Conservation (phyloP, 2,797 vertebrate genomes). For the Lates japonicus region DNA sequence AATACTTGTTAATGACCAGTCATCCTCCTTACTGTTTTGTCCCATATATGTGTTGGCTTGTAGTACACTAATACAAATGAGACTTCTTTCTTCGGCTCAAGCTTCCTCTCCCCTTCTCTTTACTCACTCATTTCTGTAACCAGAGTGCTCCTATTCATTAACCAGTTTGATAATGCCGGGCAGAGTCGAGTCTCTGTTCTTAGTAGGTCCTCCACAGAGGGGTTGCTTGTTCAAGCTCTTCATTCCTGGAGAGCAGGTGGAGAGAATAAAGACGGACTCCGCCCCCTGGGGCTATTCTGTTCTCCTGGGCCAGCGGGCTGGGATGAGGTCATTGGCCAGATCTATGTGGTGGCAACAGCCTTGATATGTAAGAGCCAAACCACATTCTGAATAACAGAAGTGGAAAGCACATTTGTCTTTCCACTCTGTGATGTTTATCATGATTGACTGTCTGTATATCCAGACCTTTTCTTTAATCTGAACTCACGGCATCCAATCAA, state of each 20-base stretch:
- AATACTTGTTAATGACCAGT: slow-evolving; percentile 33
- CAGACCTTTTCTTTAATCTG: too few species aligned
- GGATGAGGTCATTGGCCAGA: slow-evolving; percentile 64
- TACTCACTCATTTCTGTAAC: slow-evolving; percentile 43
- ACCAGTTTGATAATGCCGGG: slow-evolving; percentile 46
- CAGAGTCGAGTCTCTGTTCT: slow-evolving; percentile 61
- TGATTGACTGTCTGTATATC: slow-evolving; percentile 23
- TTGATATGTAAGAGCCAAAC: slow-evolving; percentile 32
- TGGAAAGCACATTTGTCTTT: too few species aligned
- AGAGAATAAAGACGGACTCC: slow-evolving; percentile 35
- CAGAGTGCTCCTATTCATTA: slow-evolving; percentile 50
- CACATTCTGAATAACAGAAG: too few species aligned
- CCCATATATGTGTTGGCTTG: slow-evolving; percentile 2
- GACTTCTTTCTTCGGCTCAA: slow-evolving; percentile 21
- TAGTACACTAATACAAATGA: slow-evolving; percentile 5
- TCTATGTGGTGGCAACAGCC: slow-evolving; percentile 19
- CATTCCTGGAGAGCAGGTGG: slow-evolving; percentile 40
- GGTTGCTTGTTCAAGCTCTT: slow-evolving; percentile 64
- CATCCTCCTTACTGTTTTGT: slow-evolving; percentile 1
- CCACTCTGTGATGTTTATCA: slow-evolving; percentile 16
- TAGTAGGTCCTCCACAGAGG: slow-evolving; percentile 59
- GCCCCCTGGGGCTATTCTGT: slow-evolving; percentile 62
- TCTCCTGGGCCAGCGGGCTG: slow-evolving; percentile 53
- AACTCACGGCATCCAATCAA: too few species aligned
- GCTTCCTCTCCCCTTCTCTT: neutral